Base-by-base conservation (phyloP, 2,797 vertebrate genomes). In the Mionectes olivaceus region DNA sequence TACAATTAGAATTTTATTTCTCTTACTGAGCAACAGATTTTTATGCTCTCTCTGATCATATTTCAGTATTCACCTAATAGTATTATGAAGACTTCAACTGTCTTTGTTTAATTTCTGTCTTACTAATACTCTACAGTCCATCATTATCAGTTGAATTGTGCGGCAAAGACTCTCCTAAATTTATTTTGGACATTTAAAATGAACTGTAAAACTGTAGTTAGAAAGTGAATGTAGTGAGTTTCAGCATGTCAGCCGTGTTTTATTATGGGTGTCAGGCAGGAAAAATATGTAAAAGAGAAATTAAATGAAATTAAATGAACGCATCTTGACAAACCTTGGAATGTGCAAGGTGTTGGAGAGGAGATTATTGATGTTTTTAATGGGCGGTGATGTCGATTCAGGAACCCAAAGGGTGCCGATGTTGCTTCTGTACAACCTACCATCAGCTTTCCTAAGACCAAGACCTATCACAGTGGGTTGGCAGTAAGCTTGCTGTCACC, bases 41-140 rank as follows among this genome's bases (percentile, higher is more conserved):
- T 56, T 87, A 33, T 77, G 19, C 16, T 55, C 8, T 88, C 32
- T 90, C 91, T 93, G 70, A 70, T 89, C 49, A 30, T 82, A 74
- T 88, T 94, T 94, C 44, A 41, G 30, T 88, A 74, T 93, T 88
- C 41, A 76, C 55, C 47, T 76, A 39, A 86, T 69, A 86, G 30
- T 32, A 64, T 57, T 84, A 59, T 12, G 52, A 63, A 87, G 44
- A 57, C n/a, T 74, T 83, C 65, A 7, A 35, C 59, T 94, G 76
- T 88, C 56, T 87, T 90, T 84, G 28, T 25, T 71, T 73, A 65
- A 19, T 80, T 88, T 90, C 65, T 87, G 6, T 69, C 69, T 76
- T 47, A 13, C 33, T 88, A 50, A 82, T 70, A 60, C 8, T 76
- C 35, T 70, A 5, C 19, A 28, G 37, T 69, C 22, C 44, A 76